Percentiles rank a stretch among this genome's conserved stretches.
Conservation (phyloP, 1,140 invertebrate genomes). For the Metopolophium dirhodum region DNA sequence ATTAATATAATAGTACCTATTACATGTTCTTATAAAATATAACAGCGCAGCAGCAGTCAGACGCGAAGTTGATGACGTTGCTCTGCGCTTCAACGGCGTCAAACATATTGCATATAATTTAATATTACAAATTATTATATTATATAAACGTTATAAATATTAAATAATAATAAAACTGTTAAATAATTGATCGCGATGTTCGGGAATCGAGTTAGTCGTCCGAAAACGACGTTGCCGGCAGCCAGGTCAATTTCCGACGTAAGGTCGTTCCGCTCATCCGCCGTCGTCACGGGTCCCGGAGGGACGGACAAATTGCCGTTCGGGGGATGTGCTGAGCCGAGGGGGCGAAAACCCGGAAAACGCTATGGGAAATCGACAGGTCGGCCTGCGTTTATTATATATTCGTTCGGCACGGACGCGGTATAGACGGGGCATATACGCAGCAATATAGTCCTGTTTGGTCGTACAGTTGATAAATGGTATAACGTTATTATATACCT, state of each 20-base stretch:
- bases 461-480: neutral
- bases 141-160: neutral
- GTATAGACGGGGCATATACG: neutral
- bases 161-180: slow-evolving; percentile 33
- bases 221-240: slow-evolving; percentile 48
- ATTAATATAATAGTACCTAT: too few relatives aligned
- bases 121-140: neutral
- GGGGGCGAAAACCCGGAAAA: neutral
- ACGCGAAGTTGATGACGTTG: neutral
- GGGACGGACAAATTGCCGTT: slow-evolving; percentile 30
- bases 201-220: slow-evolving; percentile 40
- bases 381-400: neutral
- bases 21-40: neutral
- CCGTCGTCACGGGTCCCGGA: neutral
- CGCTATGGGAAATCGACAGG: neutral
- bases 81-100: neutral
- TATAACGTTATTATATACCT: neutral
- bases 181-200: slow-evolving; percentile 43
- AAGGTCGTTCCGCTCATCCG: neutral
- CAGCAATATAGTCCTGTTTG: neutral
- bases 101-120: neutral
- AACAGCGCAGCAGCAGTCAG: neutral
- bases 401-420: neutral
- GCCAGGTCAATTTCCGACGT: slow-evolving; percentile 53
- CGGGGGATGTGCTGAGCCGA: neutral